Base-by-base conservation (phyloP, 2,797 vertebrate genomes). In the Girardinus metallicus region DNA sequence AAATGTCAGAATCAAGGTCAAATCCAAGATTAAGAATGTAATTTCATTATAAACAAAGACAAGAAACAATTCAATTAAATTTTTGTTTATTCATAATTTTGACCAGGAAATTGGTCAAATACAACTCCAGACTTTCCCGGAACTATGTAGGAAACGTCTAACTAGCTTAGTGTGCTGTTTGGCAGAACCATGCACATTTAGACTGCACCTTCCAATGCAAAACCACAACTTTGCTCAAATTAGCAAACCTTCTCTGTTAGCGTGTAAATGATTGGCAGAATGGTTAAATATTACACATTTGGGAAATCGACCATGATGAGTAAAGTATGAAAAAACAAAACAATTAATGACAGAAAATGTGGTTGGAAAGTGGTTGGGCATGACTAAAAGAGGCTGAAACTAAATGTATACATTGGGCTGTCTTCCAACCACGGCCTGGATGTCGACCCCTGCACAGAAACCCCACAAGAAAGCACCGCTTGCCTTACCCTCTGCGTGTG, bases 301-400 rank as follows among this genome's bases (percentile, higher is more conserved):
- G 81, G 84, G 85, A 93, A 88, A 77, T 53, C 3, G 49, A 47
- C 53, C 7, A 2, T 70, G 41, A 2, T 39, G 5, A 74, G 9
- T 18, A 79, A 4, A 79, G 13, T 15, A 29, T n/a, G 2, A 29
- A 13, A 16, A 62, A 31, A 31, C 57, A 62, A 79, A 80, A 15
- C 72, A 76, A 64, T 39, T 55, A 11, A 44, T 36, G 11, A 82
- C 0, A 43, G 41, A 3, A 57, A n/a, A 4, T 8, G 85, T 77
- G 89, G 87, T 81, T 87, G 88, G 89, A 92, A 92, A 89, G 80
- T n/a, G 74, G 86, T 87, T 83, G 64, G 13, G 18, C 44, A 26
- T 4, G 77, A 88, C 79, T 31, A 55, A 85, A 78, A 47, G 4
- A n/a, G 1, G 0, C 3, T 34, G 39, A 79, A 84, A 83, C 21